These are phyloP conservation scores for Pristionchus exspectatus DNA, from an alignment of 2,888 invertebrate genomes.

Conservation along the genomic window DNA sequence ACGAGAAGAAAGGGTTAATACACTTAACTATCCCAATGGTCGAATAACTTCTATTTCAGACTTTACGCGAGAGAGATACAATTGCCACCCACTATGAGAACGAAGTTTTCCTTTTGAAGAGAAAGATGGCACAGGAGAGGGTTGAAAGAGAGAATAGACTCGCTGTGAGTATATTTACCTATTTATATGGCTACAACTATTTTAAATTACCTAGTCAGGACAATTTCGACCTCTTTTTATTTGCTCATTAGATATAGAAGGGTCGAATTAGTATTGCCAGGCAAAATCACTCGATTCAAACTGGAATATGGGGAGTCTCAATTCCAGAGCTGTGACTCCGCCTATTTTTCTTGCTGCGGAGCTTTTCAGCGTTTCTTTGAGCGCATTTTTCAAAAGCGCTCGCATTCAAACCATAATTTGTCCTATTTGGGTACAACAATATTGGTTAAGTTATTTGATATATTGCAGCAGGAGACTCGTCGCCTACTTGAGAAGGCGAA, in stretches of 20 bases:
- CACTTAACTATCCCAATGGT: background rate
- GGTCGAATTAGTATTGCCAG: too few relatives aligned
- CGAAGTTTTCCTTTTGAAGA: conserved; percentile 14
- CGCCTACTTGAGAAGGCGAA: conserved; percentile 41
- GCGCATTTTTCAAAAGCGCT: too few relatives aligned
- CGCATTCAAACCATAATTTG: background rate
- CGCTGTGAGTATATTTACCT: background rate
- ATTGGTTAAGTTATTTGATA: too few relatives aligned
- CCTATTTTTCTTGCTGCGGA: too few relatives aligned
- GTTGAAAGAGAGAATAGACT: background rate
- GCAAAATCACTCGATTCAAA: too few relatives aligned
- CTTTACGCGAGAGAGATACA: background rate
- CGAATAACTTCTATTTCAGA: background rate
- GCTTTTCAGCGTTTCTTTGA: too few relatives aligned
- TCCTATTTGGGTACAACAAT: background rate
- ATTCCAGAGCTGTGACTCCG: too few relatives aligned
- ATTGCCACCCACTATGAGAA: background rate
- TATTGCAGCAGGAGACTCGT: background rate
- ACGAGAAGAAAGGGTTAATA: background rate
- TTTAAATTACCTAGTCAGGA: background rate
- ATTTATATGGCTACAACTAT: background rate
- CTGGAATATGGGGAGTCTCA: too few relatives aligned
- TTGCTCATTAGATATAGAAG: too few relatives aligned
- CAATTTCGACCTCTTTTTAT: too few relatives aligned
- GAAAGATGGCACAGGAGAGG: background rate